Evolutionary conservation across 2,888 invertebrate genomes (phyloP), one percentile per base, ranked within the genome.

Genomic region (Arenicola marina): DNA sequence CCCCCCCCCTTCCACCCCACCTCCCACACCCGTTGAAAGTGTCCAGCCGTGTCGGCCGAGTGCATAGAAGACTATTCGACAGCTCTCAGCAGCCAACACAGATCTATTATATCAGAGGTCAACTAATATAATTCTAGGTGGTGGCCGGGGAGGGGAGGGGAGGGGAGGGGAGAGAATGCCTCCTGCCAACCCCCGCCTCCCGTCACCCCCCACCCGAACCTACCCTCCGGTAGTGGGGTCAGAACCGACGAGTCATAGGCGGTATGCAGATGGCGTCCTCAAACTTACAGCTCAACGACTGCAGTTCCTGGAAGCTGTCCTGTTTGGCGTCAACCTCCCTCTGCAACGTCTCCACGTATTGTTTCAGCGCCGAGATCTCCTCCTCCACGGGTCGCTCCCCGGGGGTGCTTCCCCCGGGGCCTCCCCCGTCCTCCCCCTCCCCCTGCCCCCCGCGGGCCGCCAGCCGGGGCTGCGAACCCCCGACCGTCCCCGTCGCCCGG

Each of bases 251-350:
- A 56, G 32, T 38, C 59, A 63, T 56, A 2, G 68, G 66, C 18
- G 68, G 68, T 33, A 66, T 63, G 32, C 63, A 63, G 7, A 66
- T 53, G 21, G 59, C 60, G 4, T 64, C 64, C 4, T 34, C 28
- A 31, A 68, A 61, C 45, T 58, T 63, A n/a, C 33, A 51, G n/a
- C 59, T 64, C 15, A 68, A 34, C 28, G 45, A 34, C 33, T 66
- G 38, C 38, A 68, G 43, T 51, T 68, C 66, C 58, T 45, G 55
- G 53, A 68, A 63, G 32, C 44, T 26, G 43, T 60, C 57, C 48
- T 68, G 66, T 29, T 66, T 63, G 15, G 7, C 54, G 4, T 54
- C 31, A 28, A 68, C 56, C 28, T 68, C 63, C 24, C 45, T 45
- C 59, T 68, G 59, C n/a, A 68, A 44, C 3, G 28, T 15, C 4